Evolutionary conservation across 2,113 vertebrate species (phyloP).

Genomic region (Megalops atlanticus): DNA sequence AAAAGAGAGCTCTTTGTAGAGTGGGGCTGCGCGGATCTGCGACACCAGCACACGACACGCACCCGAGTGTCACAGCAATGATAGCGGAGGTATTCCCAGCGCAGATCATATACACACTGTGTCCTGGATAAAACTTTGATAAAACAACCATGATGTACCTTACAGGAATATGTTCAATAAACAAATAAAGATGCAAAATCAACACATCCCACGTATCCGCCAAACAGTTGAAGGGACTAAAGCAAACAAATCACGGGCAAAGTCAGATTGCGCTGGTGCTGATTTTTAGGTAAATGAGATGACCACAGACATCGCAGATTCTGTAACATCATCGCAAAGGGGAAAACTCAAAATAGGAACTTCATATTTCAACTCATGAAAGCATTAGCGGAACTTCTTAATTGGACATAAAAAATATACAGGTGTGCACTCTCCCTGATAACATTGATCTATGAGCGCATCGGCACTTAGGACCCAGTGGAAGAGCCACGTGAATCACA

Average conservation of each 20-base stretch:
- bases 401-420: neutral
- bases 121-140: neutral
- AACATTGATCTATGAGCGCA: neutral
- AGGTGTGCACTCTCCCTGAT: neutral
- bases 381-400: neutral
- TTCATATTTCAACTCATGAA: neutral
- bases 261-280: neutral
- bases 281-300: too few relatives aligned
- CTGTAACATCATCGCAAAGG: too few relatives aligned
- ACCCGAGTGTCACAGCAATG: neutral
- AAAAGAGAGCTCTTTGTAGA: neutral
- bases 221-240: neutral
- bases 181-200: neutral
- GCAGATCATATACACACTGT: too few relatives aligned
- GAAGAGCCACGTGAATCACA: slow-evolving; percentile 46
- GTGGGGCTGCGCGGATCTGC: slow-evolving; percentile 6
- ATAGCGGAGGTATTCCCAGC: too few relatives aligned
- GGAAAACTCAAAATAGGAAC: neutral
- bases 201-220: neutral
- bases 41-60: slow-evolving; percentile 8
- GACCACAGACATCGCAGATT: too few relatives aligned
- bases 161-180: neutral
- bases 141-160: too few relatives aligned
- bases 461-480: slow-evolving; percentile 59
- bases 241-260: neutral